Conservation (phyloP, 2,888 invertebrate genomes). For the Pseudococcus viburni region DNA sequence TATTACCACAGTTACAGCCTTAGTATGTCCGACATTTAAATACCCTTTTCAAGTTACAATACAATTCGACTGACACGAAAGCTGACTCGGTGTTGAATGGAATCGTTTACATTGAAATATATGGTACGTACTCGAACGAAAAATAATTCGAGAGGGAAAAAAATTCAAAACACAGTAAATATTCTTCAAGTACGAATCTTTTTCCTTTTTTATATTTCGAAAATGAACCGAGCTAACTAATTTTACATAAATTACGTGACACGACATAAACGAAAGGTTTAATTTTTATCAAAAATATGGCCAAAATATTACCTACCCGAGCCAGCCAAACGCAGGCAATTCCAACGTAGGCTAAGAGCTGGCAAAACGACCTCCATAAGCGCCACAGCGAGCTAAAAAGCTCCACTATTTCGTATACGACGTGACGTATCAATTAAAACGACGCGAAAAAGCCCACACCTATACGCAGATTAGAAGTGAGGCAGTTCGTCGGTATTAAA, state of each 20-base stretch:
- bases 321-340: background rate
- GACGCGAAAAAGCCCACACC: conserved; percentile 11
- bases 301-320: background rate
- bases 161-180: background rate
- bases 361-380: background rate
- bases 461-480: background rate
- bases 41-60: conserved; percentile 10
- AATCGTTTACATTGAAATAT: background rate
- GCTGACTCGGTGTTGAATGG: background rate
- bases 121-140: background rate
- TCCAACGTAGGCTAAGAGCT: background rate
- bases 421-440: conserved; percentile 47
- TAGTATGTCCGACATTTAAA: background rate
- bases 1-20: background rate
- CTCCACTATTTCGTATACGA: background rate
- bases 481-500: conserved; percentile 18
- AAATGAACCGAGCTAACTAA: background rate
- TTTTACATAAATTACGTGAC: conserved; percentile 43
- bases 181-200: background rate
- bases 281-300: background rate
- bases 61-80: conserved; percentile 8
- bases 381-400: background rate
- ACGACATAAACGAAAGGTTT: conserved; percentile 46
- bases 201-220: background rate
- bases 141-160: background rate